Evolutionary conservation across 1,140 invertebrate species (phyloP).

Genomic region (Watersipora subatra): DNA sequence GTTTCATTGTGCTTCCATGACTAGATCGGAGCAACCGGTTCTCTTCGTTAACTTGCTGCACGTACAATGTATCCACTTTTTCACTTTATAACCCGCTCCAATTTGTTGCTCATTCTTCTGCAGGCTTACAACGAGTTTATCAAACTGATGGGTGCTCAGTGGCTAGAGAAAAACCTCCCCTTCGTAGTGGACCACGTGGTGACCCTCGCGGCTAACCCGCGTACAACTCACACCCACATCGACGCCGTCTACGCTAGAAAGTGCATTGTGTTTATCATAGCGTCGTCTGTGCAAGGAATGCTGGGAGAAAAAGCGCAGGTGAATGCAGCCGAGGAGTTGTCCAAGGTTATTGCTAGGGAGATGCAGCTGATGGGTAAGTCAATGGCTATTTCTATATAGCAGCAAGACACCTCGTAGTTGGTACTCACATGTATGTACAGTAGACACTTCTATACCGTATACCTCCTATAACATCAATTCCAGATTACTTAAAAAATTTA

Average conservation of each 20-base stretch:
- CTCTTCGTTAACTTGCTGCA: too few species aligned
- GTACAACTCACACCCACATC: conserved; percentile 82
- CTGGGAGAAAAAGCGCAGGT: conserved; percentile 91
- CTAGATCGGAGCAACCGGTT: too few species aligned
- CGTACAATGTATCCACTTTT: too few species aligned
- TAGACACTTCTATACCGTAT: too few species aligned
- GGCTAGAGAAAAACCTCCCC: conserved; percentile 83
- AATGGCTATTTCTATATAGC: too few species aligned
- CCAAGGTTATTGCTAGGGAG: conserved; percentile 77
- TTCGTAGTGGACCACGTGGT: conserved; percentile 73
- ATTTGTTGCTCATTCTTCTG: too few species aligned
- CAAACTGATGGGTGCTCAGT: conserved; percentile 75
- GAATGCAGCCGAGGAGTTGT: conserved; percentile 77
- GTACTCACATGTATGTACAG: too few species aligned
- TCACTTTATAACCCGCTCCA: too few species aligned
- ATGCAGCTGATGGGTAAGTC: conserved; percentile 73
- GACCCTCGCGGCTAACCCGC: conserved; percentile 75
- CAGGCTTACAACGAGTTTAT: conserved; percentile 86
- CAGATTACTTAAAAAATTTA: too few species aligned
- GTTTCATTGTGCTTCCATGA: too few species aligned
- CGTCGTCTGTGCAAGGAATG: conserved; percentile 77
- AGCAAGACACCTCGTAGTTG: too few species aligned
- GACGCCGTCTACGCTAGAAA: conserved; percentile 95
- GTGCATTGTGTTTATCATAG: conserved; percentile 88
- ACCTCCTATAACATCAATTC: too few species aligned